Conservation (phyloP, 2,797 vertebrate genomes). For the Oreochromis grahami region DNA sequence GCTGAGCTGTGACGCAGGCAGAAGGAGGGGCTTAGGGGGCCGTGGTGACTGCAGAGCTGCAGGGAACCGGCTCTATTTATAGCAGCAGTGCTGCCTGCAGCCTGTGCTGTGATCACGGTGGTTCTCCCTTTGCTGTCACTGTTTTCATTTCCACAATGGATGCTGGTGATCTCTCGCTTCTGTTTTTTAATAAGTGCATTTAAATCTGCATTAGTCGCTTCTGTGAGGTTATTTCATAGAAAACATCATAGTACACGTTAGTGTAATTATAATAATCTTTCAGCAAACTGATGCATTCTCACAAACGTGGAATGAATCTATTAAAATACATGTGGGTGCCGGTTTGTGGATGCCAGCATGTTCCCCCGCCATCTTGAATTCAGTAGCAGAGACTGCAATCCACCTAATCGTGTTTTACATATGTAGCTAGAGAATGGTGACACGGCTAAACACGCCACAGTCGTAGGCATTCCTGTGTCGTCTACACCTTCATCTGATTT, state of each 20-base stretch:
- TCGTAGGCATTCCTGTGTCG: too few species aligned
- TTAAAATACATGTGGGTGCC: not conserved
- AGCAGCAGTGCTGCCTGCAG: not conserved
- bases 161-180: not conserved
- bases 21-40: slow-evolving; percentile 20
- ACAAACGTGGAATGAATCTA: not conserved
- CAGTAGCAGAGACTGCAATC: not conserved
- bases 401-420: not conserved
- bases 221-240: not conserved
- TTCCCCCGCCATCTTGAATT: not conserved
- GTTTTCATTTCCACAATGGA: not conserved
- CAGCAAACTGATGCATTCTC: not conserved
- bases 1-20: slow-evolving; percentile 58
- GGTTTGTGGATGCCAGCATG: not conserved
- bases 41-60: slow-evolving; percentile 65
- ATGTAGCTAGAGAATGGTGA: not conserved
- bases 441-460: too few species aligned
- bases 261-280: not conserved
- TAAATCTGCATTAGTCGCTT: not conserved
- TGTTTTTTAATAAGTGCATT: not conserved
- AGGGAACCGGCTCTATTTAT: not conserved
- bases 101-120: not conserved
- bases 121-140: not conserved
- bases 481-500: too few species aligned
- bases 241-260: not conserved